A percentile compares a stretch with the other conserved stretches of the same genome.
Conservation (phyloP, 2,888 invertebrate species). For the Seira ritae region DNA sequence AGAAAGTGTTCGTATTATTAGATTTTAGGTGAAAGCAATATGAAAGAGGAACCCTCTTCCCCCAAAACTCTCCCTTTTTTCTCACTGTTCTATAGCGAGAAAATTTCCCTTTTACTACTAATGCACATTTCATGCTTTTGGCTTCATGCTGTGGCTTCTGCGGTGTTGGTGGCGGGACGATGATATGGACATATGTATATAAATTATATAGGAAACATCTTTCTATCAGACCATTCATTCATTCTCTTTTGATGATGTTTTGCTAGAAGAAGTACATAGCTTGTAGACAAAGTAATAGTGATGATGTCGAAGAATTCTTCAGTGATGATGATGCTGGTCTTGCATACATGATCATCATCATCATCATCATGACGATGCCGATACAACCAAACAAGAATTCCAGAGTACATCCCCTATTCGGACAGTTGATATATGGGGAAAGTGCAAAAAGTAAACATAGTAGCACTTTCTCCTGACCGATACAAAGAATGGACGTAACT, state of each 20-base stretch:
- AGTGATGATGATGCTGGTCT: neutral
- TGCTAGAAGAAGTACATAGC: neutral
- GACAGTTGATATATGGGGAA: neutral
- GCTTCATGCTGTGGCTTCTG: constrained; percentile 40
- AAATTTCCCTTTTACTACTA: constrained; percentile 5
- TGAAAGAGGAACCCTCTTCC: constrained; percentile 13
- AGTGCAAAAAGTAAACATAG: constrained; percentile 6
- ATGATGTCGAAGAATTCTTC: neutral
- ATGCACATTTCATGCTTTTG: constrained; percentile 53
- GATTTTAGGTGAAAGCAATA: constrained; percentile 27
- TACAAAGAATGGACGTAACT: neutral
- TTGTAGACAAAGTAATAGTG: neutral
- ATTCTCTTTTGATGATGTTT: neutral
- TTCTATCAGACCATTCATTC: neutral
- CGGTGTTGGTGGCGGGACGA: neutral
- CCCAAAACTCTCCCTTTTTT: neutral
- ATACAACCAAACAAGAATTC: too few species aligned
- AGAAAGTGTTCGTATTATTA: constrained; percentile 1
- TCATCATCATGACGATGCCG: too few species aligned
- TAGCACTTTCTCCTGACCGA: constrained; percentile 23
- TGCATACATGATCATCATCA: neutral
- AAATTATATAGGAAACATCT: neutral
- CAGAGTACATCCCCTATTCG: neutral
- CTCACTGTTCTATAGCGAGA: neutral
- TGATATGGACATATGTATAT: neutral